Base-by-base conservation (phyloP, 2,113 vertebrate genomes). In the Hiodon alosoides region DNA sequence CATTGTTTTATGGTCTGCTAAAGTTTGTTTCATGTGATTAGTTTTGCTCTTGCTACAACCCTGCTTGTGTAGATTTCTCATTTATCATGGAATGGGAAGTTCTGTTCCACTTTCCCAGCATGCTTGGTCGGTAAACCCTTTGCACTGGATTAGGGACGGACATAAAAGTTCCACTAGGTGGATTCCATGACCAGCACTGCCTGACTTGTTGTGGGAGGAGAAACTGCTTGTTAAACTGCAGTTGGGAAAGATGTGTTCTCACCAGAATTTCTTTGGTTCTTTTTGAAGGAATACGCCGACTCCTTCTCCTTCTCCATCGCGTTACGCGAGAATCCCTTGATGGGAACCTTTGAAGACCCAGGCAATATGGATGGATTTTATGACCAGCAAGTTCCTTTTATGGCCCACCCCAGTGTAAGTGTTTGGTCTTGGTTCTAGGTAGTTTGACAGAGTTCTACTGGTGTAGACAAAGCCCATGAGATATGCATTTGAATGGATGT, bases 361-460 rank as follows among this genome's bases (percentile, higher is more conserved):
- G 83, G 79, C 88, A 90, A 87, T 86, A 98, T 98, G 96, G 96
- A 98, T 70, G 93, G 93, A 83, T 98, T 98, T 93, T 98, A 96
- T 74, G 96, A 98, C 85, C 95, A 97, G 89, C 95, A 97, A 89
- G 96, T 98, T 82, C 96, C 96, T 78, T 98, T 96, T 85, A 92
- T 96, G 92, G 92, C 92, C 77, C 92, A 94, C 79, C 88, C 94
- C 75, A 94, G 90, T 85, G 95, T 98, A 91, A 95, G 94, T 93
- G 78, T 75, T 72, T 67, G 3, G 3, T 61, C 0, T 52, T 31
- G 48, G 1, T 54, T 69, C 8, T 69, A 7, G 7, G 7, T 31
- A n/a, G n/a, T n/a, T n/a, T n/a, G n/a, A n/a, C n/a, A n/a, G n/a
- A n/a, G n/a, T 31, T 31, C 31, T 31, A 31, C 2, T 31, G 31